Conservation (phyloP, 2,797 vertebrate genomes). For the Calcarius lapponicus region DNA sequence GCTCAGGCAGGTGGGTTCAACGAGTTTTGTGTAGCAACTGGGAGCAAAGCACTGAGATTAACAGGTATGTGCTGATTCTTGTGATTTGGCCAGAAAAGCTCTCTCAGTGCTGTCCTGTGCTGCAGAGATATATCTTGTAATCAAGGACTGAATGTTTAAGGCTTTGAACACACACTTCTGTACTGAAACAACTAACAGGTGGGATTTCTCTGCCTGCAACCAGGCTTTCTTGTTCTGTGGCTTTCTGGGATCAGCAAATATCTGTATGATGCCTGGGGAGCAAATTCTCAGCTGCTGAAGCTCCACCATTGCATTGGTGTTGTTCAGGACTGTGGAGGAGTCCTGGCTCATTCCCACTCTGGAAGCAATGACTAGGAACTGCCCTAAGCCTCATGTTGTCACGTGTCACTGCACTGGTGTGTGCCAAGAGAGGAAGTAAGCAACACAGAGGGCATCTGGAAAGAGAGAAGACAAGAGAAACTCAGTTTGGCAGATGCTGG, state of each 20-base stretch:
- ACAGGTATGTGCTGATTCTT: background rate
- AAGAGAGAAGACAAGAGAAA: constrained; percentile 19
- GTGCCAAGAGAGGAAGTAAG: constrained; percentile 18
- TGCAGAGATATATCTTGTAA: background rate
- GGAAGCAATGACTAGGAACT: background rate
- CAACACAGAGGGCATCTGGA: constrained; percentile 7
- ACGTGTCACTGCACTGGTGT: background rate
- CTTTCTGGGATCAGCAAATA: background rate
- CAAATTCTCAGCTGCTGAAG: background rate
- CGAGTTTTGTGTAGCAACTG: background rate
- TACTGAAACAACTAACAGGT: background rate
- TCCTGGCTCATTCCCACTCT: background rate
- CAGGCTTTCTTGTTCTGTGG: background rate
- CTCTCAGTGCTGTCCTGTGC: background rate
- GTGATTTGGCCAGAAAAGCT: background rate
- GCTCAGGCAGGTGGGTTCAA: background rate
- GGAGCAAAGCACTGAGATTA: background rate
- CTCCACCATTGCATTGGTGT: background rate
- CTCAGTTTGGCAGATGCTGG: constrained; percentile 32
- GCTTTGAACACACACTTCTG: background rate
- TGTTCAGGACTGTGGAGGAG: background rate
- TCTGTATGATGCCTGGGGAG: background rate
- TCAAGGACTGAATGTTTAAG: background rate
- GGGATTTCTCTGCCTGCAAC: background rate
- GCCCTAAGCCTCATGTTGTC: background rate